Base-by-base conservation (phyloP, 2,797 vertebrate species). In the Fistularia tabacaria region DNA sequence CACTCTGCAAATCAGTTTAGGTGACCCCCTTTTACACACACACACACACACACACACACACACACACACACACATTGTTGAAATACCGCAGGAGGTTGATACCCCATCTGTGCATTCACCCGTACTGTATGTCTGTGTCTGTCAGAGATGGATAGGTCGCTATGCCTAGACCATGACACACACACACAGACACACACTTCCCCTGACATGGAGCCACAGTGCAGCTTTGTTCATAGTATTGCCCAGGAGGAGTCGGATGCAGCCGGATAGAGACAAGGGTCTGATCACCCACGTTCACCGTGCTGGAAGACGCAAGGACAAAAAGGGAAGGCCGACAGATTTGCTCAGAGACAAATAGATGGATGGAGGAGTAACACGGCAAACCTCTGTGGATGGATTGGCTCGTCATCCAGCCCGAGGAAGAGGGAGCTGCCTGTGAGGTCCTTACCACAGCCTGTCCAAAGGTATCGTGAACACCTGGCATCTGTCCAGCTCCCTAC, bases 51-150 rank as follows among this genome's bases (percentile, higher is more conserved):
- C 41, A 42, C 41, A 42, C 41, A 11, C 14, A 39, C 51, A 50
- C 43, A 49, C 62, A 47, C 37, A 38, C 60, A 47, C 61, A 37
- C 14, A 38, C 49, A 13, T 49, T 61, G 10, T 55, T 66, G 51
- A 66, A 49, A 59, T 63, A 3, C 75, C 49, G 77, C 76, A 70
- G 83, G 80, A 73, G 75, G 74, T 68, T 64, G 65, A 66, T 63
- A 58, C 59, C 48, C 58, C 71, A 65, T 66, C 57, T 38, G 50
- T 56, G 47, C 14, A 14, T 63, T 46, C 8, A 40, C 64, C 49
- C 64, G 57, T 45, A 58, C 55, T 41, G 9, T 63, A 37, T 38
- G 49, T 62, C 41, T 25, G 25, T 25, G 25, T 49, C 47, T 61
- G 62, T 46, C 51, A 38, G 44, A 51, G 69, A 57, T 69, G 61